Evolutionary conservation across 2,888 invertebrate species (phyloP), one percentile per base, ranked within the genome.

Genomic region (Mantis religiosa): DNA sequence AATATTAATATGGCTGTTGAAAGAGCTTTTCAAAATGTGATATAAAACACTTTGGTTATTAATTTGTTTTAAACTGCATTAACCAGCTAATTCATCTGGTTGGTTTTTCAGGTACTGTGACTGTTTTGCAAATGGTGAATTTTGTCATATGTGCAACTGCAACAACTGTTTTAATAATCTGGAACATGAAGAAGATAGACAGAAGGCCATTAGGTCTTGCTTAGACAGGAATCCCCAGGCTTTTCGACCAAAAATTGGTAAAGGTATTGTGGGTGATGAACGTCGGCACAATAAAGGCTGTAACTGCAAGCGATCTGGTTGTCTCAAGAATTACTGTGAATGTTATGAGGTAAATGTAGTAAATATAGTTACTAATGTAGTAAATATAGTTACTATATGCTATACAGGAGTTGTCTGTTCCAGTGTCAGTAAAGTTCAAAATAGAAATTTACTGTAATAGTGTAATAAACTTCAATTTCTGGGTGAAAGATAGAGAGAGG

Each of bases 91-190:
- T 71, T 41, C 12, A 34, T 3, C 9, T 82, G 3, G 91, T 90
- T 41, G 87, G 90, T 90, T 90, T 89, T 91, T 89, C 92, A 96
- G 95, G 91, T 96, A 99, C 93, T 99, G 99, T 94, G 99, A 99
- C 93, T 99, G 99, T 93, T 99, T 99, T 94, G 99, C 99, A 7
- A 99, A 99, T 94, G 99, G 99, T 6, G 99, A 99, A 94, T 99
- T 99, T 94, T 99, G 99, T 94, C 97, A 98, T 93, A 96, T 96
- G 93, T 99, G 99, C 94, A 99, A 99, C 93, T 99, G 99, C 93
- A 97, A 96, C 93, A 98, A 99, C 94, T 99, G 99, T 93, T 98
- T 96, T 92, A 99, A 99, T 92, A 99, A 99, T 94, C 94, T 99
- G 91, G 97, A 97, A 90, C 98, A 98, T 92, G 99, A 99, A 93